These are phyloP conservation scores for Heteractis magnifica DNA, from an alignment of 92 coral and sea anemone species.

Conservation along the genomic window DNA sequence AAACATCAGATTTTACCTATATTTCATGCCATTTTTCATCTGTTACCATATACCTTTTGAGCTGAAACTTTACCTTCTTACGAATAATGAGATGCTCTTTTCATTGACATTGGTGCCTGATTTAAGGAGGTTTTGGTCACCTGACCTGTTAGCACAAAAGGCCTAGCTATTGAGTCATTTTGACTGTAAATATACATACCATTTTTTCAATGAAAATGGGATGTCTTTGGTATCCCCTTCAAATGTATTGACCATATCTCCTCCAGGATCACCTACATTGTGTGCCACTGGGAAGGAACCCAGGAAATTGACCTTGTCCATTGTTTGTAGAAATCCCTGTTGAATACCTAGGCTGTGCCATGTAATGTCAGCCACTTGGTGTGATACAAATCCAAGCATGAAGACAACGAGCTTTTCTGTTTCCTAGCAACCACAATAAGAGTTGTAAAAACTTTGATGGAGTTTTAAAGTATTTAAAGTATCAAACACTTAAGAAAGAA, in stretches of 20 bases:
- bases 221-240: constrained; percentile 80
- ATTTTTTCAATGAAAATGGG: constrained; percentile 48
- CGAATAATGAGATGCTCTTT: too few relatives aligned
- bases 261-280: constrained; percentile 79
- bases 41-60: too few relatives aligned
- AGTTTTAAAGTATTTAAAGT: too few relatives aligned
- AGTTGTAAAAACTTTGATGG: neutral
- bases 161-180: too few relatives aligned
- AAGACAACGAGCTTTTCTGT: constrained; percentile 94
- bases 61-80: too few relatives aligned
- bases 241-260: constrained; percentile 84
- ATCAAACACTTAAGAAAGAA: too few relatives aligned
- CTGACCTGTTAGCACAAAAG: too few relatives aligned
- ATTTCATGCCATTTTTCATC: too few relatives aligned
- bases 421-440: constrained; percentile 47
- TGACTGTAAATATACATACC: constrained; percentile 29
- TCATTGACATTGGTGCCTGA: too few relatives aligned
- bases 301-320: constrained; percentile 91
- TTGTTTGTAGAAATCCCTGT: constrained; percentile 87
- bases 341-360: constrained; percentile 98
- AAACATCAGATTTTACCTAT: too few relatives aligned
- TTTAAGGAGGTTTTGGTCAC: too few relatives aligned
- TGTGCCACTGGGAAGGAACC: constrained; percentile 96
- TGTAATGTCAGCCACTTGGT: constrained; percentile 94
- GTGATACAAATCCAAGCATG: constrained; percentile 94